Evolutionary conservation across 2,888 invertebrate species (phyloP), one percentile per base, ranked within the genome.

Genomic region (Cylindroiulus punctatus): DNA sequence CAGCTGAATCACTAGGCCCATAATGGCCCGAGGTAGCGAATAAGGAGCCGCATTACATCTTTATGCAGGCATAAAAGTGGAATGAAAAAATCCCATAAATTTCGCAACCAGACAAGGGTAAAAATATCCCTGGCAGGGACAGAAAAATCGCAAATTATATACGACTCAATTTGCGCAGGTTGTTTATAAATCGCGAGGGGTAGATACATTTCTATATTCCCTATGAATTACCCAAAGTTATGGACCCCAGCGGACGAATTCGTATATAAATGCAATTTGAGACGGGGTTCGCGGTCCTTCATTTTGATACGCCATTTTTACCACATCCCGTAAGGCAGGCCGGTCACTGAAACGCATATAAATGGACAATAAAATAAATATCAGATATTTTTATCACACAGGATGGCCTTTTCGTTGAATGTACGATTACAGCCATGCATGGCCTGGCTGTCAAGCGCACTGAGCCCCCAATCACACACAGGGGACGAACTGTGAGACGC

Each of bases 291-390:
- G 57, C 14, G n/a, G n/a, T 22, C 57, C 57, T 26, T 26, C 10
- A 10, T 26, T 26, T 65, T 52, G n/a, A 52, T 52, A n/a, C 52
- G 52, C 8, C 44, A 3, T 44, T 52, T 47, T 47, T 47, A 14
- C 17, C 47, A 47, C 44, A 8, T 44, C 44, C 14, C 44, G 14
- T 44, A 44, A 44, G 44, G 10, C 19, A 4, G 65, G 65, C 10
- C 26, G 65, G 26, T 52, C 65, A 26, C 10, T 26, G 65, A 26
- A 65, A 65, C 65, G 65, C 65, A 26, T 65, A 65, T 7, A 7
- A 65, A 65, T 65, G 65, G 65, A 65, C 65, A 65, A 65, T 65
- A 65, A 65, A 65, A 65, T 65, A 65, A 65, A 65, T 65, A 65
- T 65, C 65, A 26, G 65, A 17, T 65, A 65, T 26, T 44, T 36